These are phyloP conservation scores for Eupithecia centaureata DNA, from an alignment of 2,888 invertebrate species.

Conservation along the genomic window DNA sequence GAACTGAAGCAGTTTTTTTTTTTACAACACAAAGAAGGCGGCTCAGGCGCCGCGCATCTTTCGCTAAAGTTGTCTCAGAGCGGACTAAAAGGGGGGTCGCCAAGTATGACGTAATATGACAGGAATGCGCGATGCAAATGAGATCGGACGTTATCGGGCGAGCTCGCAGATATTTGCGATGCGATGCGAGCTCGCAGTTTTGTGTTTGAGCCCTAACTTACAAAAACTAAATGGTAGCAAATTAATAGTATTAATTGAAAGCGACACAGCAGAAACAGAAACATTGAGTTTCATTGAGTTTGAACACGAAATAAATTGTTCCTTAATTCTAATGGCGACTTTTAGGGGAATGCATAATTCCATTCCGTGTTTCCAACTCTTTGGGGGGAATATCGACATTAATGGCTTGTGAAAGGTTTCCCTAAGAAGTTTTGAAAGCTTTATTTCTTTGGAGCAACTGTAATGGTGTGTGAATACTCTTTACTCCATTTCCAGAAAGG, in stretches of 20 bases:
- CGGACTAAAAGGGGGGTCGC: too few relatives aligned
- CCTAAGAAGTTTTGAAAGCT: conserved; percentile 64
- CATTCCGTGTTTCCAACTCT: conserved; percentile 81
- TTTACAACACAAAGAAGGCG: too few relatives aligned
- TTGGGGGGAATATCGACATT: conserved; percentile 77
- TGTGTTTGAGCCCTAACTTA: too few relatives aligned
- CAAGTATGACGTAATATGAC: too few relatives aligned
- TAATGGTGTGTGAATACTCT: conserved; percentile 42
- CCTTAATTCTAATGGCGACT: conserved; percentile 78
- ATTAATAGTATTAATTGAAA: conserved; percentile 4
- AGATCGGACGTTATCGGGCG: too few relatives aligned
- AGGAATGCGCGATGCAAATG: too few relatives aligned
- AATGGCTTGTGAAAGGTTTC: conserved; percentile 80
- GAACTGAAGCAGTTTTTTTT: too few relatives aligned
- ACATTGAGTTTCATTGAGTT: conserved; percentile 64
- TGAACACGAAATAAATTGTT: conserved; percentile 71
- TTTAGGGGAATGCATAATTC: conserved; percentile 81
- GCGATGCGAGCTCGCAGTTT: too few relatives aligned
- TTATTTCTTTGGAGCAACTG: conserved; percentile 53
- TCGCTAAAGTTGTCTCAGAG: too few relatives aligned
- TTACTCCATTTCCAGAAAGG: conserved; percentile 15
- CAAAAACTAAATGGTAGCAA: conserved; percentile 2
- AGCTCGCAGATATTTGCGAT: too few relatives aligned
- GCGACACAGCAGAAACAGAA: conserved; percentile 42
- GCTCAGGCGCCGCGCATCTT: too few relatives aligned